Evolutionary conservation across 2,113 vertebrate genomes (phyloP).

Genomic region (Petrocephalus zakoni): DNA sequence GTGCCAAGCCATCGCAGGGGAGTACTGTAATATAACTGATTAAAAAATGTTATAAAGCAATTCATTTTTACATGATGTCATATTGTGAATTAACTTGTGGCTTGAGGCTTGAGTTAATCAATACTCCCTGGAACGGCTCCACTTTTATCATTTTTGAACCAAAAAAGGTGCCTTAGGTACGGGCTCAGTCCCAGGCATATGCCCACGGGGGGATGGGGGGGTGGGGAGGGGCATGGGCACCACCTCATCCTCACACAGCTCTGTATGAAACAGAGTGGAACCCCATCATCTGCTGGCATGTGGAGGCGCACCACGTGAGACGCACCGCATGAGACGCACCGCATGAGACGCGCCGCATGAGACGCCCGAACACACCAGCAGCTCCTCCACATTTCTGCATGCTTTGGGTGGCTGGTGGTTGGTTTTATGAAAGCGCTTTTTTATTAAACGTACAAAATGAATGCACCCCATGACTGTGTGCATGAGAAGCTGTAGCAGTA

Average conservation of each 20-base stretch:
- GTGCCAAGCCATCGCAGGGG: background rate
- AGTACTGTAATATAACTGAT: background rate
- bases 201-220: too few species aligned
- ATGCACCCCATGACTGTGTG: background rate
- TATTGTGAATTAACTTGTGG: conserved; percentile 4
- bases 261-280: background rate
- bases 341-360: too few species aligned
- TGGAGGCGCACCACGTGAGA: too few species aligned
- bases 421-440: background rate
- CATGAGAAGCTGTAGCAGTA: background rate
- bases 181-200: conserved; percentile 23
- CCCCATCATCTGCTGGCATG: background rate
- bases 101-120: conserved; percentile 14
- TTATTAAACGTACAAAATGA: background rate
- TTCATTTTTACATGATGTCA: background rate
- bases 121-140: background rate
- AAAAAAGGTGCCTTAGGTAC: conserved; percentile 9
- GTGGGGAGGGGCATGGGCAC: too few species aligned
- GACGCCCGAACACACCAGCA: background rate
- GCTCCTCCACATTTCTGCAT: background rate
- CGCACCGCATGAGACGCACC: too few species aligned
- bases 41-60: background rate
- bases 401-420: background rate
- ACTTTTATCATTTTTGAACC: background rate
- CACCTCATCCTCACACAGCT: background rate